These are phyloP conservation scores for Botia almorhae DNA, from an alignment of 2,797 vertebrate species.

Conservation along the genomic window DNA sequence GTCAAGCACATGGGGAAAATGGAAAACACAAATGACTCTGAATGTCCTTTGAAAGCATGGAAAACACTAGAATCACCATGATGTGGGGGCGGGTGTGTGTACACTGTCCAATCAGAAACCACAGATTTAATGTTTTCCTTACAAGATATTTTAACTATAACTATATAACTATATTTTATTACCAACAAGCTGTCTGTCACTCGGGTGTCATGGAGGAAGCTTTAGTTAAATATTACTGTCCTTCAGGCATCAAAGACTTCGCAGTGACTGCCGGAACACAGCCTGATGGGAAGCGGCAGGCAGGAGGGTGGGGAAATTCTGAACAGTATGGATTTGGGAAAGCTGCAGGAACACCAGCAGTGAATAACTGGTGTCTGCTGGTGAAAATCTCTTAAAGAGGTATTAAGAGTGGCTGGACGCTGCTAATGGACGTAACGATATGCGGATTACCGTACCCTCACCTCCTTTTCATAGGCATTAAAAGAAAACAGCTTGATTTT, in stretches of 20 bases:
- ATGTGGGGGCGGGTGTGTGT: background rate
- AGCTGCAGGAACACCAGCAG: constrained; percentile 37
- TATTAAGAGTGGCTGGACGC: constrained; percentile 45
- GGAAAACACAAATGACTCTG: constrained; percentile 60
- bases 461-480: background rate
- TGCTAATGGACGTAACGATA: constrained; percentile 20
- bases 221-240: constrained; percentile 10
- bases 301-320: background rate
- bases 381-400: constrained; percentile 44
- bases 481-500: background rate
- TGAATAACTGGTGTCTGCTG: constrained; percentile 51
- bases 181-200: background rate
- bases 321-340: constrained; percentile 31
- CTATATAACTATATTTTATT: background rate
- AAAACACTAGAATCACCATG: constrained; percentile 28
- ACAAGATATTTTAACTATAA: too few relatives aligned
- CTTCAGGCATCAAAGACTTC: constrained; percentile 22
- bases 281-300: background rate
- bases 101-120: background rate
- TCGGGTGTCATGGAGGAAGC: background rate
- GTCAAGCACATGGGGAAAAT: constrained; percentile 55
- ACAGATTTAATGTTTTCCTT: background rate
- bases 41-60: constrained; percentile 53
- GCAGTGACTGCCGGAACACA: background rate
- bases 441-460: constrained; percentile 25